Percentiles rank a stretch among this genome's conserved stretches.
Evolutionary conservation across 2,113 vertebrate genomes (phyloP).

Genomic region (Cyanocitta stelleri): DNA sequence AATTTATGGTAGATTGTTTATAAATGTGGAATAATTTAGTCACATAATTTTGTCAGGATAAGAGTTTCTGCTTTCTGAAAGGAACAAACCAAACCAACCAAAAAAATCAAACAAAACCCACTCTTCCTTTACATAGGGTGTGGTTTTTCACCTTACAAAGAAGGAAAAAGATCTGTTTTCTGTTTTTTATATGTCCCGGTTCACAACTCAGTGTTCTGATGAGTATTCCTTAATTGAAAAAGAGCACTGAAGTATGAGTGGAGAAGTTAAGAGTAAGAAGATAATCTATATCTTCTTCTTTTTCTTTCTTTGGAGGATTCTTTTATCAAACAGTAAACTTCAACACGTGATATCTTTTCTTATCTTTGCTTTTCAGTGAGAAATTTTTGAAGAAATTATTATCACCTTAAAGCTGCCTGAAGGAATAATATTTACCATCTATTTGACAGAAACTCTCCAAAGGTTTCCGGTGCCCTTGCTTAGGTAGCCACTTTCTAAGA

Average conservation of each 20-base stretch:
- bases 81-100: accelerated
- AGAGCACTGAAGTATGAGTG: neutral
- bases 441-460: neutral
- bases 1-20: neutral
- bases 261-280: neutral
- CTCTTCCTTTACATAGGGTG: neutral
- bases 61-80: neutral
- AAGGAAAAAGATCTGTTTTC: neutral
- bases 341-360: neutral
- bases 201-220: neutral
- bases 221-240: neutral
- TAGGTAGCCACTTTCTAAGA: neutral
- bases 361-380: neutral
- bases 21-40: neutral
- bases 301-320: neutral
- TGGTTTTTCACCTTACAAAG: neutral
- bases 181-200: neutral
- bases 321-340: neutral
- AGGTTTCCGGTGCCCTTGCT: neutral
- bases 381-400: neutral
- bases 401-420: neutral
- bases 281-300: neutral
- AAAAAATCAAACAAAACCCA: neutral
- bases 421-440: neutral
- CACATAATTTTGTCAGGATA: neutral